A percentile compares a stretch with the other conserved stretches of the same genome.
Conservation (phyloP, 2,113 vertebrate genomes). For the Mus musculus region GRCm39 chr7:80766501-80767000, state of each 20-base stretch:
- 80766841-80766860: background rate
- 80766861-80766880: background rate
- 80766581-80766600: background rate
- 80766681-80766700: background rate
- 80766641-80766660: background rate
- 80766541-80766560: background rate
- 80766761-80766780: background rate
- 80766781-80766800: too few species aligned
- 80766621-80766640: background rate
- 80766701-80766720: background rate
- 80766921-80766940: background rate
- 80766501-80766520: background rate
- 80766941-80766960: background rate
- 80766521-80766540: background rate
- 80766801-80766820: background rate
- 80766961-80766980: background rate
- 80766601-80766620: background rate
- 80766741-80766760: background rate
- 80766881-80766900: background rate
- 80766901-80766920: rapidly evolving
- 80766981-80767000: background rate
- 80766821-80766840: too few species aligned
- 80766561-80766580: background rate
- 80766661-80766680: rapidly evolving
- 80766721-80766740: too few species aligned